Evolutionary conservation across 2,888 invertebrate species (phyloP), one percentile per base, ranked within the genome.

Genomic region (Harmothoe impar): DNA sequence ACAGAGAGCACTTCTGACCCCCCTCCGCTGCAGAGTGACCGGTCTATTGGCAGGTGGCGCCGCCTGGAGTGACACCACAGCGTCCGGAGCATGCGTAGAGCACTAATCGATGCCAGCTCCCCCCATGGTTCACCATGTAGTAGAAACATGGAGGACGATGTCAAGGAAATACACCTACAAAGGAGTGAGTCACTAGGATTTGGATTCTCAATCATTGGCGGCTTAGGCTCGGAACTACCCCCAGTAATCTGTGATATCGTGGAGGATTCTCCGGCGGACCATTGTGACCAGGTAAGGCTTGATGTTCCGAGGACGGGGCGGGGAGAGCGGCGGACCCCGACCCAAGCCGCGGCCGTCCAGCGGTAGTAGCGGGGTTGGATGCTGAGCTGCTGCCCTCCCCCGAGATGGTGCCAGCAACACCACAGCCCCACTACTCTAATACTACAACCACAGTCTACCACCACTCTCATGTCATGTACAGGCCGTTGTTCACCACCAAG

Each of bases 241-340:
- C 91, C 91, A 15, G 84, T 91, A n/a, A 91, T 91, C 23, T 91
- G 91, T 91, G 91, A 91, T 91, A 91, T 91, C 31, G 88, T 91
- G 3, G 89, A 89, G 77, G 77, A 91, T 35, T 91, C 91, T 56
- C 91, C 91, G 17, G 91, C 91, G 10, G 91, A 91, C 56, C 88
- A 89, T n/a, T 91, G 91, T 91, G 84, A 68, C 25, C 20, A 89
- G 91, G 91, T 91, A 90, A 91, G 86, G 35, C 43, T 56, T 5
- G 68, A 25, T 25, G 72, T 25, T 72, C 29, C 29, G 29, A 29
- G 3, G 31, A 72, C 15, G 3, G 31, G 5, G 77, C 20, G 77
- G 29, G 7, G 77, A 25, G 1, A 25, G 77, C 20, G 77, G 77
- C 3, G 29, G 5, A 3, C 3, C 12, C 31, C 35, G 81, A 25